Conservation (phyloP, 2,888 invertebrate species). For the Mystacides longicornis region DNA sequence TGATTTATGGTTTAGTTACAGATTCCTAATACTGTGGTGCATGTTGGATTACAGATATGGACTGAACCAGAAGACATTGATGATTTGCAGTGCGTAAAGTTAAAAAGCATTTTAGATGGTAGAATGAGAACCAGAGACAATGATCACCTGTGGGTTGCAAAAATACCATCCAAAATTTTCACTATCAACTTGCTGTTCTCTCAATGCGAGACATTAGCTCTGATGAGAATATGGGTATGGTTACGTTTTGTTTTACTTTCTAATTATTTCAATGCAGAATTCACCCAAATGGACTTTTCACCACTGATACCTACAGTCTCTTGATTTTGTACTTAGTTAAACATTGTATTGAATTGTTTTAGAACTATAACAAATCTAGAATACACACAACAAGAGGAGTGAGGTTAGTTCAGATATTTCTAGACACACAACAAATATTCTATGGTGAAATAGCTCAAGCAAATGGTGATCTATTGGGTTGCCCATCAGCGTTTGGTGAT, state of each 20-base stretch:
- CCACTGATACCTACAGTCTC: too few species aligned
- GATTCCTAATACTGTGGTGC: not conserved
- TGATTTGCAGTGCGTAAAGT: constrained; percentile 53
- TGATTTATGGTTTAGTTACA: not conserved
- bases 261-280: not conserved
- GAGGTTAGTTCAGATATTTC: constrained; percentile 58
- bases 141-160: constrained; percentile 67
- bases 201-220: constrained; percentile 47
- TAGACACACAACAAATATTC: constrained; percentile 65
- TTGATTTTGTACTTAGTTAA: too few species aligned
- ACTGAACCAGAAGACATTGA: constrained; percentile 53
- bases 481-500: constrained; percentile 62
- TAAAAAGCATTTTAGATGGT: constrained; percentile 61
- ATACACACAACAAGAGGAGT: constrained; percentile 77
- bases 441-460: constrained; percentile 76
- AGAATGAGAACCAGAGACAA: constrained; percentile 69
- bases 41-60: constrained; percentile 43
- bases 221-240: constrained; percentile 65
- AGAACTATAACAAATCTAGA: constrained; percentile 86
- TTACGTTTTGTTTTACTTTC: not conserved
- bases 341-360: too few species aligned
- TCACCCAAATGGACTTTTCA: too few species aligned
- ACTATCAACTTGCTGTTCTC: constrained; percentile 53
- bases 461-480: constrained; percentile 64
- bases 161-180: constrained; percentile 54